Evolutionary conservation across 2,113 vertebrate genomes (phyloP), one percentile per base, ranked within the genome.

Genomic region (Scortum barcoo): DNA sequence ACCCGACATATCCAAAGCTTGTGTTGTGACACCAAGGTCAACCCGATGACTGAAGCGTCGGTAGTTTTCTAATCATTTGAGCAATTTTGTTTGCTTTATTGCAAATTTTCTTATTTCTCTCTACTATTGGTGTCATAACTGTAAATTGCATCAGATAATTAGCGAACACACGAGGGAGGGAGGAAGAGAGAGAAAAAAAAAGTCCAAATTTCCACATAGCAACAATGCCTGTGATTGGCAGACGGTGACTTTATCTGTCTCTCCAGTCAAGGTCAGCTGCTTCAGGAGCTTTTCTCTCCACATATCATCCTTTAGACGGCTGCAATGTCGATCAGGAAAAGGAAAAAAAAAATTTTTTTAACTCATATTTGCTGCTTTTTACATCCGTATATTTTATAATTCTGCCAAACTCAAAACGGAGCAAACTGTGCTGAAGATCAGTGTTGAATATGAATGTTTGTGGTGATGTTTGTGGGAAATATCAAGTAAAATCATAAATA

Each of bases 231-330:
- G 51, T 78, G 80, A 69, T 65, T 81, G 80, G 65, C 69, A 62
- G 72, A 46, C 51, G 3, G 61, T 40, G 76, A 65, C 66, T 53
- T 85, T 66, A 54, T 67, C 54, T 28, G 50, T 83, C 67, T 71
- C 20, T 66, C 22, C 70, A 70, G 70, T 80, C 83, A 88, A 86
- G 86, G 83, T 88, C 74, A 78, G 22, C 24, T 1, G 50, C 76
- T 76, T 2, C 48, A 48, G 67, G 44, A 57, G 77, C 30, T 81
- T 75, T 19, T 56, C 24, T n/a, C 16, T 19, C 8, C 58, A n/a
- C 26, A 51, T 6, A 17, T 24, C 9, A 5, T 42, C 61, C 38
- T 33, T 16, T 10, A 57, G 3, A 22, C 0, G 12, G 13, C 40
- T 7, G 26, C 7, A 44, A 9, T 19, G 5, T 22, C 3, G 28